phyloP scores from a whole-genome alignment of 2,888 invertebrate species.

The Mythimna loreyi region DNA sequence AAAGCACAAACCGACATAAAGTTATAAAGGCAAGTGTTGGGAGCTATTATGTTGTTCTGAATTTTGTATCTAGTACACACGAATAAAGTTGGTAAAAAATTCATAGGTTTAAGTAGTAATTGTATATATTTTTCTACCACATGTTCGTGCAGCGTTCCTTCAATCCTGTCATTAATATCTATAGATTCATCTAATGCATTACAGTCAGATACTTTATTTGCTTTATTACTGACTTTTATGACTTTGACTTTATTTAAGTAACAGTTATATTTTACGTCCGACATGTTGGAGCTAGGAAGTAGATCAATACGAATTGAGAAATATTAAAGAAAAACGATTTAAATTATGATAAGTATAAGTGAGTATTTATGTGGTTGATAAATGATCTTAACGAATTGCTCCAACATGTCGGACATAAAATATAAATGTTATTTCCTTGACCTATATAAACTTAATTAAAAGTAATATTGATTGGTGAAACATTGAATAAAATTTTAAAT shows the following conservation, averaged over 20 bases:
- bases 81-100: conserved; percentile 23
- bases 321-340: too few relatives aligned
- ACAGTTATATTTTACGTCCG: not conserved
- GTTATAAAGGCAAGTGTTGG: conserved; percentile 14
- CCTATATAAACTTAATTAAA: too few relatives aligned
- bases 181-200: not conserved
- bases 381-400: too few relatives aligned
- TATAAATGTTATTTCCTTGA: too few relatives aligned
- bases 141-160: not conserved
- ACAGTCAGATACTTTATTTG: not conserved
- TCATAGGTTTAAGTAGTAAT: conserved; percentile 18
- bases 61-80: conserved; percentile 30
- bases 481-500: too few relatives aligned
- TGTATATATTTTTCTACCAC: conserved; percentile 2
- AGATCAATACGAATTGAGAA: too few relatives aligned
- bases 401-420: too few relatives aligned
- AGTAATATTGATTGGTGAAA: too few relatives aligned
- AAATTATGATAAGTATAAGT: too few relatives aligned
- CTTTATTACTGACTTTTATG: too few relatives aligned
- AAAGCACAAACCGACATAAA: conserved; percentile 2
- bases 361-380: too few relatives aligned
- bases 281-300: not conserved
- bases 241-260: not conserved
- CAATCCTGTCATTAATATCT: not conserved
- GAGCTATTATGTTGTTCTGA: conserved; percentile 9